Evolutionary conservation across 2,113 vertebrate genomes (phyloP), one percentile per base, ranked within the genome.

Genomic region (human (Homo sapiens)): DNA sequence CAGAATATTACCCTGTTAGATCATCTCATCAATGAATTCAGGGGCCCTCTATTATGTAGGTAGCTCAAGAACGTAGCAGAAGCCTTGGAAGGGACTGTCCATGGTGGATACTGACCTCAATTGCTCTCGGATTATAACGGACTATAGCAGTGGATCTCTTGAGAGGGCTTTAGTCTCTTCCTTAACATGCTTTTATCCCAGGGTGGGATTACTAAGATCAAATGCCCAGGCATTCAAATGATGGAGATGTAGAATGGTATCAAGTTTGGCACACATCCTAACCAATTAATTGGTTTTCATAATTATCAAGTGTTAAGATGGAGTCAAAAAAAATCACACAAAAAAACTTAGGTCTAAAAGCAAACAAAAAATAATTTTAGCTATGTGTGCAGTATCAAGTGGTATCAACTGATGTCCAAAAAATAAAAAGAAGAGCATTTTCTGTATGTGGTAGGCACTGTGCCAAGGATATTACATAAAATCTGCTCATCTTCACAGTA

Each of bases 21-120:
- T 79, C 22, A 22, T 40, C 43, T 43, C 20, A 2, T 52, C 45
- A n/a, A 79, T 16, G 45, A 11, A 80, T 35, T n/a, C n/a, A n/a
- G 50, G 35, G 7, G 16, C 50, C 48, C 11, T 18, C 17, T 4
- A 48, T 5, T 17, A 22, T 0, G 0, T 14, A 25, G 38, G 43
- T 0, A 78, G 20, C 81, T 27, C 25, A 32, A 40, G 55, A 70
- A 64, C 0, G 6, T 8, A 5, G 40, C 27, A 43, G 50, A 55
- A 5, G 20, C 32, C 25, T 50, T 8, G 16, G 27, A 1, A 50
- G 35, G 12, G 13, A 61, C 3, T 75, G 6, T 5, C 40, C 48
- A 20, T 5, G 14, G 17, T 32, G 82, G 64, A 57, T 23, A 7
- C 22, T 50, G 27, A 48, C 3, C 3, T 57, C 7, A 79, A 23